These are phyloP conservation scores for Paguma larvata DNA, from an alignment of 2,797 vertebrate species.

Conservation along the genomic window DNA sequence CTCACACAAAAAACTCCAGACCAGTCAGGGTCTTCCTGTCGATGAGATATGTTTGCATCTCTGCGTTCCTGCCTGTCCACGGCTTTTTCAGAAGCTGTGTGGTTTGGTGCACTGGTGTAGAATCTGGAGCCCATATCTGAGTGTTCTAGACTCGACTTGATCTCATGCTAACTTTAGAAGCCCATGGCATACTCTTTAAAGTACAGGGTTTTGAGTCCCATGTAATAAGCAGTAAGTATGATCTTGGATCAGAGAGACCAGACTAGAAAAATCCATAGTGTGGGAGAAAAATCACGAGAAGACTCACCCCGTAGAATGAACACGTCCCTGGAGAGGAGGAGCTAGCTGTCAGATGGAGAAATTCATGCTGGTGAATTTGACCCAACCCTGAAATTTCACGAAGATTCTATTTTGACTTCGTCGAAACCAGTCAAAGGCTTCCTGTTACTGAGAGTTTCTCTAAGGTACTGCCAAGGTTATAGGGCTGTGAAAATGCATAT, in stretches of 20 bases:
- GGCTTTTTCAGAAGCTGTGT: neutral
- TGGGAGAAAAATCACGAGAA: neutral
- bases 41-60: neutral
- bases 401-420: constrained; percentile 10
- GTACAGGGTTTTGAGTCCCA: accelerated
- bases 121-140: neutral
- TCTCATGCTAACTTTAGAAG: neutral
- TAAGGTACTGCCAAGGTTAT: neutral
- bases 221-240: neutral
- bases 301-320: accelerated
- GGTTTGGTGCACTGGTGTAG: neutral
- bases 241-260: neutral
- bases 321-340: accelerated
- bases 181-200: neutral
- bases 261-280: no score
- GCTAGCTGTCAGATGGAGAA: accelerated
- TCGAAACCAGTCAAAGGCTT: neutral
- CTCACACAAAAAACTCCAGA: neutral
- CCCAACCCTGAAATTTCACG: neutral
- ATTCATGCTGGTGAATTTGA: neutral
- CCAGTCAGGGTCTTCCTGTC: neutral
- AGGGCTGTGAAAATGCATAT: neutral
- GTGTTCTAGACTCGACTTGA: neutral
- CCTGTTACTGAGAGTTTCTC: neutral
- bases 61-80: accelerated